Percentiles rank a stretch among this genome's conserved stretches.
These are phyloP conservation scores for Rhabdornis inornatus DNA, from an alignment of 2,113 vertebrate genomes.

Conservation along the genomic window DNA sequence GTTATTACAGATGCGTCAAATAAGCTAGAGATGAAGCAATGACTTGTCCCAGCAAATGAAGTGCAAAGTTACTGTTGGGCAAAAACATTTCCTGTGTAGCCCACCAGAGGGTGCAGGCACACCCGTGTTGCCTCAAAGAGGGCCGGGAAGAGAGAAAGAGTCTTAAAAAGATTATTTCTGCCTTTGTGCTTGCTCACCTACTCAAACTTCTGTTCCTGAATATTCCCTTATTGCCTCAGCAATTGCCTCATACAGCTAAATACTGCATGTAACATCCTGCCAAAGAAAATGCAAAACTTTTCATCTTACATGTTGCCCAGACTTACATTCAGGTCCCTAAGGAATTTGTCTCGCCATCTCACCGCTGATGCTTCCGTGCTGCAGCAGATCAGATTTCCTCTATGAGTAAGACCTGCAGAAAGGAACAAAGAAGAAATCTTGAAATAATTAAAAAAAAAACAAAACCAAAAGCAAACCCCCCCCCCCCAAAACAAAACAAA, in stretches of 20 bases:
- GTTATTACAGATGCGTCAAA: neutral
- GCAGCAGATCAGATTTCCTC: slow-evolving; percentile 35
- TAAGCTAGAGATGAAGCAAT: neutral
- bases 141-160: neutral
- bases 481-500: neutral
- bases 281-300: slow-evolving; percentile 31
- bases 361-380: neutral
- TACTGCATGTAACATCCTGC: slow-evolving; percentile 29
- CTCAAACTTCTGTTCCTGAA: slow-evolving; percentile 1
- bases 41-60: neutral
- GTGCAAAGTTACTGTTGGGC: neutral
- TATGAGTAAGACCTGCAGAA: slow-evolving; percentile 10
- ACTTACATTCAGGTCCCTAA: slow-evolving; percentile 52
- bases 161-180: neutral
- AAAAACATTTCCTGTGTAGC: neutral
- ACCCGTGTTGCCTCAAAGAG: neutral
- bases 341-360: slow-evolving; percentile 23
- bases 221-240: slow-evolving; percentile 16
- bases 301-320: slow-evolving; percentile 34
- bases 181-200: neutral
- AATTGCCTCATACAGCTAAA: neutral
- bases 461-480: no score
- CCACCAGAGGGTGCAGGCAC: slow-evolving; percentile 18
- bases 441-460: neutral
- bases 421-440: neutral